Evolutionary conservation across 2,797 vertebrate species (phyloP).

Genomic region (Chiloscyllium punctatum): DNA sequence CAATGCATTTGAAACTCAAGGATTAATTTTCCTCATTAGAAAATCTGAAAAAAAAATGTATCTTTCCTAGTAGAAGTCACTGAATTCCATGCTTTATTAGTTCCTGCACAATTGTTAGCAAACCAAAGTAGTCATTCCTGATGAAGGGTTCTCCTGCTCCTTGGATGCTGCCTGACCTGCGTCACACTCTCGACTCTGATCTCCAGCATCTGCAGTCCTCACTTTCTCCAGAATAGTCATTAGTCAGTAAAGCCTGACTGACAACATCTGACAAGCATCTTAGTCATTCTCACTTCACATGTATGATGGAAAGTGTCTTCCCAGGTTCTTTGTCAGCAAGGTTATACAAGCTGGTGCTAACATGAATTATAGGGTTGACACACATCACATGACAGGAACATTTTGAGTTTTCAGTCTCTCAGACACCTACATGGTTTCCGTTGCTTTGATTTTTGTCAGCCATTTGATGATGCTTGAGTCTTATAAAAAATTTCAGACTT

Average conservation of each 20-base stretch:
- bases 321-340: not conserved
- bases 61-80: not conserved
- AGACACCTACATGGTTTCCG: not conserved
- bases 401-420: not conserved
- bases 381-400: not conserved
- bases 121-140: not conserved
- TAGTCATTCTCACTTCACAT: not conserved
- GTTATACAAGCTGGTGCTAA: not conserved
- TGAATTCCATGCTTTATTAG: not conserved
- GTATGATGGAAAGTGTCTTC: not conserved
- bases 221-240: no score
- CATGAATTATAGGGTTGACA: not conserved
- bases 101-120: not conserved
- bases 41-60: not conserved
- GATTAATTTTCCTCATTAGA: not conserved
- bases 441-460: not conserved
- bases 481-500: not conserved
- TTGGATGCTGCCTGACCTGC: no score
- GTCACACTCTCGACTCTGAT: no score
- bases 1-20: not conserved
- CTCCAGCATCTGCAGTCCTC: no score
- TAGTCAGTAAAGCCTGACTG: not conserved
- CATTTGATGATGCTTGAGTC: not conserved
- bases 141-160: no score
- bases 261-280: not conserved